Evolutionary conservation across 64 coral and sea anemone genomes (phyloP), one percentile per base, ranked within the genome.

Genomic region (Porites lutea): DNA sequence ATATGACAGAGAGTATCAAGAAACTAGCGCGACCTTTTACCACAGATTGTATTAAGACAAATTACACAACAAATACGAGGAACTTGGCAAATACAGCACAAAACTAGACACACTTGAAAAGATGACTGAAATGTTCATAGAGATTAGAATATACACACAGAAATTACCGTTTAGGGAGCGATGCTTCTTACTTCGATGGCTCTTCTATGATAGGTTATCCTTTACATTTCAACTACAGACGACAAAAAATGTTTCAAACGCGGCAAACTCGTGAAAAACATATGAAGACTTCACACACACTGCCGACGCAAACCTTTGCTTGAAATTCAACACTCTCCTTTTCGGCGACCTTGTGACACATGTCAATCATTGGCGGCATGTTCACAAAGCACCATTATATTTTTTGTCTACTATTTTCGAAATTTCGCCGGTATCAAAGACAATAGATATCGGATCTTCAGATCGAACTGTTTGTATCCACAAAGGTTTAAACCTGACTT

Each of bases 331-430:
- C 18, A 43, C 60, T 12, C 46, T 48, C 27, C 44, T 52, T 22
- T 48, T 52, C 81, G 62, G 81, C 81, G 81, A 69, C 63, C 79
- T 84, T 51, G 3, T 68, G 81, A 84, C 81, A 84, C 63, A 84
- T 70, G 81, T 84, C 81, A 84, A 84, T 84, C 81, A 84, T 68
- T 48, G 9, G 13, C 22, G 11, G 16, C 9, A 84, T 52, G 48
- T 2, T 78, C 9, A 22, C 49, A 78, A 84, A 51, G 61, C 61
- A 12, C 9, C 55, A 6, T 60, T 80, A 57, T 60, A 60, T 44
- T n/a, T 19, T 57, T 19, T 55, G 57, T 22, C 43, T 37, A 37
- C 77, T 79, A 79, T 79, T 79, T 27, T 79, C 37, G 11, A 12
- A 7, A 57, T 79, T 22, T 79, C 21, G 3, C 19, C 10, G 44